Conservation (phyloP, 1,140 invertebrate species). For the Neomicropteryx cornuta region DNA sequence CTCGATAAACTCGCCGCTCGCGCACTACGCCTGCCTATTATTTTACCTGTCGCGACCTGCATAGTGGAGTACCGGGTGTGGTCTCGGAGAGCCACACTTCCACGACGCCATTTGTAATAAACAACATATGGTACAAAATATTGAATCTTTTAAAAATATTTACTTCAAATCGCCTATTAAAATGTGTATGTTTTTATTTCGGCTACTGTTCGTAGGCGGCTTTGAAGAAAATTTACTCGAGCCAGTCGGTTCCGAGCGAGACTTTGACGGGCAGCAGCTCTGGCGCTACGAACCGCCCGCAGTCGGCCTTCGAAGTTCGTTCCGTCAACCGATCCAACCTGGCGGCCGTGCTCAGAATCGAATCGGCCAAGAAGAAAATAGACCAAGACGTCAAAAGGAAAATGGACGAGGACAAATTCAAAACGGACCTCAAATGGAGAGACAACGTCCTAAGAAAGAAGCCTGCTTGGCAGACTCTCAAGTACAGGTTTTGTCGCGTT, state of each 20-base stretch:
- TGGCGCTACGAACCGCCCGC: slow-evolving; percentile 27
- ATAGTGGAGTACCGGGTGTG: no score
- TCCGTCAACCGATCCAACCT: slow-evolving; percentile 51
- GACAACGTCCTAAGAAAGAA: slow-evolving; percentile 48
- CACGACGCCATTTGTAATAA: no score
- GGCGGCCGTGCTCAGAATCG: slow-evolving; percentile 56
- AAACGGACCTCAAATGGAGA: slow-evolving; percentile 42
- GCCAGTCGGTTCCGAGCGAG: slow-evolving; percentile 26
- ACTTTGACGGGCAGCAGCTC: slow-evolving; percentile 21
- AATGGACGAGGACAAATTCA: slow-evolving; percentile 44
- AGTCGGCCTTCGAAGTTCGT: slow-evolving; percentile 31
- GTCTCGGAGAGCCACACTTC: no score
- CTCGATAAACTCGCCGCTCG: no score
- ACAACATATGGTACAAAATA: no score
- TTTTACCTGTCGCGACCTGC: no score
- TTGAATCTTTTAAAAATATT: no score
- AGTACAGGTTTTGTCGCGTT: slow-evolving; percentile 43
- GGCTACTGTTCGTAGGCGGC: slow-evolving; percentile 31
- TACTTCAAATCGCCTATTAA: no score
- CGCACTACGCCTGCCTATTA: no score
- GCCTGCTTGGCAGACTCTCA: slow-evolving; percentile 56
- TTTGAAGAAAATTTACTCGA: slow-evolving; percentile 29
- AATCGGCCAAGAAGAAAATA: slow-evolving; percentile 51
- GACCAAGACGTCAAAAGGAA: slow-evolving; percentile 48
- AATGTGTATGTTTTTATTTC: no score